These are phyloP conservation scores for Crypturellus undulatus DNA, from an alignment of 2,113 vertebrate genomes.

Conservation along the genomic window DNA sequence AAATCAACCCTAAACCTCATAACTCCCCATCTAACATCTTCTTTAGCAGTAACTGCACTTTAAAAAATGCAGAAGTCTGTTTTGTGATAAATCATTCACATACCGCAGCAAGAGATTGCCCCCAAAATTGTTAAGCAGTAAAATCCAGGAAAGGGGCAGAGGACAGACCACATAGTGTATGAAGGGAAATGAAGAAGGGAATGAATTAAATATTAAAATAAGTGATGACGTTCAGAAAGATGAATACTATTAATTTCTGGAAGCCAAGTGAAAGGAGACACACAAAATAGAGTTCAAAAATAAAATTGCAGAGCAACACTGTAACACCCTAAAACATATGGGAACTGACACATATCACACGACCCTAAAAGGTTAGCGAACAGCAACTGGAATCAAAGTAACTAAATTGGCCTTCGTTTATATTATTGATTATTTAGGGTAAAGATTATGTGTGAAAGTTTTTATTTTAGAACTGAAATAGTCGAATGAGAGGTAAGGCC, in stretches of 20 bases:
- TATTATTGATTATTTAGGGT: not conserved
- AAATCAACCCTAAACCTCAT: not conserved
- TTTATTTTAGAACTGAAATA: not conserved
- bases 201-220: constrained; percentile 36
- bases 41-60: not conserved
- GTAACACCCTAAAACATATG: constrained; percentile 31
- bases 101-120: not conserved
- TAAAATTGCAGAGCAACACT: not conserved
- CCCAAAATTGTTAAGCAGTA: not conserved
- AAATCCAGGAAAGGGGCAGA: not conserved
- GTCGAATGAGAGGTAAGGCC: not conserved
- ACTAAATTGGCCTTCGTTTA: not conserved
- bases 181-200: constrained; percentile 8
- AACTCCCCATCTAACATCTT: not conserved
- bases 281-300: constrained; percentile 23
- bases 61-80: not conserved
- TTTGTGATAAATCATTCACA: not conserved
- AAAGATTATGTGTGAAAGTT: not conserved
- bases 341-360: constrained; percentile 9
- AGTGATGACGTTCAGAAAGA: constrained; percentile 26
- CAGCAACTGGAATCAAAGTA: not conserved
- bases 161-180: not conserved
- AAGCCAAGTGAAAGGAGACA: constrained; percentile 19
- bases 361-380: not conserved
- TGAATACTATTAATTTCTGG: constrained; percentile 28